Evolutionary conservation across 2,113 vertebrate species (phyloP).

Genomic region (Zosterops lateralis): DNA sequence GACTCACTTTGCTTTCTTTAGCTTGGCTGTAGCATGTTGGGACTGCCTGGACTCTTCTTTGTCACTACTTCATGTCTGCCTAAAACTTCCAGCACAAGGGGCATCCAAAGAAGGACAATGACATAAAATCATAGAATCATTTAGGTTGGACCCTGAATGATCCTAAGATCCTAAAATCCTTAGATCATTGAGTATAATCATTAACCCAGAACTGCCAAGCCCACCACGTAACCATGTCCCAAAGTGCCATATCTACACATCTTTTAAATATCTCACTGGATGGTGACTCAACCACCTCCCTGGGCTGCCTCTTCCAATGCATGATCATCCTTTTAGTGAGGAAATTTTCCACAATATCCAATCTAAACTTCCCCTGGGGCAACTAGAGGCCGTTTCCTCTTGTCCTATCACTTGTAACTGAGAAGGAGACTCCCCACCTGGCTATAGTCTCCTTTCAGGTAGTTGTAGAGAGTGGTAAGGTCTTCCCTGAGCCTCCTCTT

Average conservation of each 20-base stretch:
- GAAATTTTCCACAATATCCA: background rate
- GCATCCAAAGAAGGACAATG: background rate
- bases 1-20: background rate
- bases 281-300: background rate
- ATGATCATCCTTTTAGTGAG: background rate
- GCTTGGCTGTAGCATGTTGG: background rate
- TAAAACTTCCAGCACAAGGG: background rate
- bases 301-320: background rate
- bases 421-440: background rate
- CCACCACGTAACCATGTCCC: background rate
- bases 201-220: background rate
- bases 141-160: background rate
- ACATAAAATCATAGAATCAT: background rate
- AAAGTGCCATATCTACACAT: background rate
- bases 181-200: background rate
- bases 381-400: background rate
- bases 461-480: background rate
- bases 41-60: background rate
- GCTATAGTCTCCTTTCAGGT: background rate
- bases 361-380: background rate
- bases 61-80: background rate
- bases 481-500: background rate
- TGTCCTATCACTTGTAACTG: background rate
- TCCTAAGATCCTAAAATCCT: background rate
- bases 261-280: background rate